A percentile compares a stretch with the other conserved stretches of the same genome.
phyloP scores from a whole-genome alignment of 2,797 vertebrate species.

The Muscicapa striata region DNA sequence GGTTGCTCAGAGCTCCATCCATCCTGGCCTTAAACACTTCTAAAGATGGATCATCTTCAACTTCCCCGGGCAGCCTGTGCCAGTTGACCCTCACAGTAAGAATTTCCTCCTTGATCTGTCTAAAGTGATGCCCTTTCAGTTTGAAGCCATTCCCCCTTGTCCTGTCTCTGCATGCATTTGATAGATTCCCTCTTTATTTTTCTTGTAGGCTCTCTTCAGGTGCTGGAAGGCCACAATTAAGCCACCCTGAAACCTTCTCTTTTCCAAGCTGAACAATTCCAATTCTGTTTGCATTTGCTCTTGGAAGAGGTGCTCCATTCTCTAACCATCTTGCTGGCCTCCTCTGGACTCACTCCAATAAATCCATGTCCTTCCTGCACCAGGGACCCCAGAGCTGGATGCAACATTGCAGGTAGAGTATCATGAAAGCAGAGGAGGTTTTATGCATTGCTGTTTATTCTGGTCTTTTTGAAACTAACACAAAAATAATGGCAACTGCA shows the following conservation, averaged over 20 bases:
- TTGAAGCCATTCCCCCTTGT: background rate
- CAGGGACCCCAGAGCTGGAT: no score
- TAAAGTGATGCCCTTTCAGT: background rate
- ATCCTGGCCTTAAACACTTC: background rate
- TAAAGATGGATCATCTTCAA: background rate
- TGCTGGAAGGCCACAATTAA: background rate
- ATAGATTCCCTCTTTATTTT: background rate
- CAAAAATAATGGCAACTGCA: background rate
- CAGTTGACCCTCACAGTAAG: background rate
- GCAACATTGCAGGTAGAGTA: background rate
- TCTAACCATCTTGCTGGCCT: background rate
- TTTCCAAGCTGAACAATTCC: background rate
- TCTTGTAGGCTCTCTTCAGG: background rate
- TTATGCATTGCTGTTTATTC: background rate
- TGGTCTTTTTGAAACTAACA: background rate
- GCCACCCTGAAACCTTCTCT: background rate
- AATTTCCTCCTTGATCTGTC: background rate
- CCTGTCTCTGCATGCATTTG: no score
- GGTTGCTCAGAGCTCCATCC: background rate
- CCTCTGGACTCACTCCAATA: background rate
- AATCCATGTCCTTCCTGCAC: background rate
- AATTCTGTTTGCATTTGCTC: background rate
- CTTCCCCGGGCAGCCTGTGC: background rate
- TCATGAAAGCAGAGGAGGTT: background rate
- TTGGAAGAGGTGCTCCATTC: background rate